phyloP scores from a whole-genome alignment of 2,113 vertebrate genomes.

The Amphiprion ocellaris region DNA sequence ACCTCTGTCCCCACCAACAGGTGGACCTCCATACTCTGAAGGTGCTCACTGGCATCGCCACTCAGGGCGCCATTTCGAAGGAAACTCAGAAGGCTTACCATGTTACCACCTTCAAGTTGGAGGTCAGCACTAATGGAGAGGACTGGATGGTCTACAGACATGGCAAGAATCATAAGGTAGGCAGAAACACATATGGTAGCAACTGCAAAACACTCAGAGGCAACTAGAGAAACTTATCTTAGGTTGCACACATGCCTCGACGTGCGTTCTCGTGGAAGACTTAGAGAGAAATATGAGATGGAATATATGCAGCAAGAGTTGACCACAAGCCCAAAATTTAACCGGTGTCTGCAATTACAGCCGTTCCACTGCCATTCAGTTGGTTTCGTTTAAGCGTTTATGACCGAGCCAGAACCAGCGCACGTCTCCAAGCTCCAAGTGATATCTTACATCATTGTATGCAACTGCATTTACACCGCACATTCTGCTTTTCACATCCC shows the following conservation, averaged over 20 bases:
- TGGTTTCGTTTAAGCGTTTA: constrained; percentile 66
- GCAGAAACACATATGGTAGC: constrained; percentile 10
- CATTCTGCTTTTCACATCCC: constrained; percentile 49
- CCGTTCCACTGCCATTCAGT: constrained; percentile 42
- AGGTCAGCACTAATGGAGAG: constrained; percentile 98
- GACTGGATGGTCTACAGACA: constrained; percentile 99
- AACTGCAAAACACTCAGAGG: not conserved
- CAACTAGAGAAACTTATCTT: constrained; percentile 28
- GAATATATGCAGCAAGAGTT: constrained; percentile 58
- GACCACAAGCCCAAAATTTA: constrained; percentile 62
- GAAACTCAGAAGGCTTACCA: constrained; percentile 94
- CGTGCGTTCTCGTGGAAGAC: constrained; percentile 23
- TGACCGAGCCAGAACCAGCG: constrained; percentile 52
- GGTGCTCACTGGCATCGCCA: constrained; percentile 94
- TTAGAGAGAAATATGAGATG: constrained; percentile 53
- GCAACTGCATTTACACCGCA: constrained; percentile 36
- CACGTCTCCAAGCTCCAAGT: constrained; percentile 47
- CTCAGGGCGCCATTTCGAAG: constrained; percentile 95
- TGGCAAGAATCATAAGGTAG: constrained; percentile 97
- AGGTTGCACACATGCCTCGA: constrained; percentile 42
- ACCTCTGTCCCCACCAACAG: constrained; percentile 75
- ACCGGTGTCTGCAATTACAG: constrained; percentile 67
- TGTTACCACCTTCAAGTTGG: constrained; percentile 95
- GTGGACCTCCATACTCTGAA: constrained; percentile 97
- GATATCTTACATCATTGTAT: constrained; percentile 58